phyloP scores from a whole-genome alignment of 2,113 vertebrate genomes.

The Bubo scandiacus region DNA sequence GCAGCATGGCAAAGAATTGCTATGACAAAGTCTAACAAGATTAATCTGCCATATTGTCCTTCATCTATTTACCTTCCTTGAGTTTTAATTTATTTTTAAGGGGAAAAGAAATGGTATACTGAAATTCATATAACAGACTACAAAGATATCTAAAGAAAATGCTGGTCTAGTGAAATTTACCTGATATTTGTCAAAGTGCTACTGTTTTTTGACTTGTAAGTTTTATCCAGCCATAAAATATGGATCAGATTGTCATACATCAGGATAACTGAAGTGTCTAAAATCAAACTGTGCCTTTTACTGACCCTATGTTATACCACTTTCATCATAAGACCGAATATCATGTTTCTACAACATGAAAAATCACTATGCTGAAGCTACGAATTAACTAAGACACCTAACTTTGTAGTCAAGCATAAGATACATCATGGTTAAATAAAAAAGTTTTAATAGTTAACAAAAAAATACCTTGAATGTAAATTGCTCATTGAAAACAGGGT shows the following conservation, averaged over 20 bases:
- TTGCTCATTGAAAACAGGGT: conserved; percentile 85
- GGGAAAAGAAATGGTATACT: background rate
- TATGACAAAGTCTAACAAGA: background rate
- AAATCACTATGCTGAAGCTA: background rate
- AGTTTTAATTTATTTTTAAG: background rate
- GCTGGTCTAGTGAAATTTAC: background rate
- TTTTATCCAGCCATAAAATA: background rate
- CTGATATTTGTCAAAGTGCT: background rate
- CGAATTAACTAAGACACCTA: background rate
- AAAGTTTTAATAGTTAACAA: background rate
- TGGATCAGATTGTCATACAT: background rate
- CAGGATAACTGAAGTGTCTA: background rate
- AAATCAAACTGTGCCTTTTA: background rate
- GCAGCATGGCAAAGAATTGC: background rate
- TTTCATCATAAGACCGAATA: background rate
- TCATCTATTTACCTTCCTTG: background rate
- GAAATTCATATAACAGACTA: background rate
- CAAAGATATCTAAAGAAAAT: background rate
- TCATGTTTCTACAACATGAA: background rate
- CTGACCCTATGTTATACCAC: background rate
- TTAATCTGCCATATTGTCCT: background rate
- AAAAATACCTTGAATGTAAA: conserved; percentile 85
- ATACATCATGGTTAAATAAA: background rate
- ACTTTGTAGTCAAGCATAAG: background rate
- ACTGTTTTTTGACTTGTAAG: background rate